Conservation (phyloP, 2,888 invertebrate species). For the Drosophila lacicola region DNA sequence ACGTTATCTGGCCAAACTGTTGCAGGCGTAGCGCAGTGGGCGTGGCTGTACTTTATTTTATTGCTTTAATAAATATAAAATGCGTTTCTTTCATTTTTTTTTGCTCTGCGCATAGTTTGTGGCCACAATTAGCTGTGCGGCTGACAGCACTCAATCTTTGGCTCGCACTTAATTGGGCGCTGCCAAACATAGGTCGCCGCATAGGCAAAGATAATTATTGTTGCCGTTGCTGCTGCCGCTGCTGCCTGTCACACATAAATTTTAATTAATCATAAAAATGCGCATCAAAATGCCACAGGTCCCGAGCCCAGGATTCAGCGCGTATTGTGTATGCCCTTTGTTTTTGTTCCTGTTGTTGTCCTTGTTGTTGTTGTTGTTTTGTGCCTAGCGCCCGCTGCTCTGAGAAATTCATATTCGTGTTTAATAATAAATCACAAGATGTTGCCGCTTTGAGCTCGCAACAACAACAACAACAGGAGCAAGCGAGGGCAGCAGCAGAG, state of each 20-base stretch:
- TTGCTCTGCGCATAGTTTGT: constrained; percentile 49
- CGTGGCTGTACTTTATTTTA: constrained; percentile 73
- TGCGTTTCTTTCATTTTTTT: constrained; percentile 45
- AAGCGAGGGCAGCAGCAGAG: constrained; percentile 12
- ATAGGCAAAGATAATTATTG: constrained; percentile 25
- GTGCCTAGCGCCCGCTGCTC: constrained; percentile 49
- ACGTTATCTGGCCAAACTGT: constrained; percentile 63
- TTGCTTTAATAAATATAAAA: constrained; percentile 79
- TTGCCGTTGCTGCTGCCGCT: constrained; percentile 17
- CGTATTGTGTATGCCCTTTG: constrained; percentile 23
- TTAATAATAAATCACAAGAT: constrained; percentile 80
- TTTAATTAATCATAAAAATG: constrained; percentile 80
- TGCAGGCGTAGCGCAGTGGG: constrained; percentile 9
- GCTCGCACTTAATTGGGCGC: constrained; percentile 50
- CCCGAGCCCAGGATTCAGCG: constrained; percentile 17
- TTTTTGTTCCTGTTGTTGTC: background rate
- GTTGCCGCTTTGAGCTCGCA: constrained; percentile 49
- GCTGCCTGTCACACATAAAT: constrained; percentile 57
- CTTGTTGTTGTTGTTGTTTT: constrained; percentile 20
- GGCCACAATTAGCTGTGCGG: constrained; percentile 38
- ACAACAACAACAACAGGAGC: constrained; percentile 5
- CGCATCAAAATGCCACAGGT: constrained; percentile 74
- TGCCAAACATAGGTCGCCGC: constrained; percentile 31
- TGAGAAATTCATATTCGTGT: constrained; percentile 76
- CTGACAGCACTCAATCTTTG: constrained; percentile 41